Evolutionary conservation across 2,797 vertebrate species (phyloP), one percentile per base, ranked within the genome.

Genomic region (Crotalus adamanteus): DNA sequence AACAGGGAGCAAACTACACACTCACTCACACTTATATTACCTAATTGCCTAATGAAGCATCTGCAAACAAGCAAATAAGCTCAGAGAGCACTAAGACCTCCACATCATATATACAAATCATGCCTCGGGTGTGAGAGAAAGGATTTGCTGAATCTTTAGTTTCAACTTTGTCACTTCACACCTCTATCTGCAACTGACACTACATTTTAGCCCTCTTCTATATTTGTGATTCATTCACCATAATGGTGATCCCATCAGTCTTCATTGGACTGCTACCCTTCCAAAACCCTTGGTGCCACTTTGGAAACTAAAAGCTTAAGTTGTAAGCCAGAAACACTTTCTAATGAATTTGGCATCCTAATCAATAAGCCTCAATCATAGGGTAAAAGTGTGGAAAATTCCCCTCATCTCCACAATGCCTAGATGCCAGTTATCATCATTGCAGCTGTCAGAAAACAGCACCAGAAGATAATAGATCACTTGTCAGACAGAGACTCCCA

Each of bases 351-450:
- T 69, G 85, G 5, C 3, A 57, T n/a, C 65, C 28, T 13, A 13
- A 47, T 47, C 91, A 2, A 18, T 2, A 2, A 1, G 0, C 0
- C 3, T 0, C 47, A 20, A 22, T 22, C 87, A 20, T 0, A 55
- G n/a, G 1, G 0, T 0, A 37, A 4, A 0, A 13, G 65, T 61
- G 4, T 20, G 31, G 88, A 20, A 25, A 18, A 14, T 9, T 0
- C 13, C 3, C 57, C 0, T 0, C 6, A 18, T 6, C 0, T 0
- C 0, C 0, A 53, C 51, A 0, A 5, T 59, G 51, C 9, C 0
- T 2, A 37, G 22, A 8, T 14, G 53, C 86, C 0, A 0, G 37
- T 26, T 88, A 37, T 25, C 90, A 18, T 42, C 0, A 0, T 47
- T 14, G 5, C 0, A 1, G 0, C 87, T n/a, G 63, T 20, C 93